Evolutionary conservation across 2,888 invertebrate species (phyloP).

Genomic region (Cheilosia vulpina): DNA sequence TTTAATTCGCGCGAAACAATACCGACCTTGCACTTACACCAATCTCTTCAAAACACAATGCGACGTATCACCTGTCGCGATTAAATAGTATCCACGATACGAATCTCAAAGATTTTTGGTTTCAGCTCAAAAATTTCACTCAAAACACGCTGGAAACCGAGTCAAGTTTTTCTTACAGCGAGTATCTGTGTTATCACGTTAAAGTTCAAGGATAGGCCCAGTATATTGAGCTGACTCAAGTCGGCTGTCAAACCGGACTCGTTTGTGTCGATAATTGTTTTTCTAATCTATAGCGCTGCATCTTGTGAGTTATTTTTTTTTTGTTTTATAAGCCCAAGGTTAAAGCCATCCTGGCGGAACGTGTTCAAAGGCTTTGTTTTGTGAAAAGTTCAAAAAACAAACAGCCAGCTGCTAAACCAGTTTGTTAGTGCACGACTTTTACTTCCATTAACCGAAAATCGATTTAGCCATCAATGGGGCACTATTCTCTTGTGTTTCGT

Average conservation of each 20-base stretch:
- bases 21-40: slow-evolving; percentile 56
- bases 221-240: slow-evolving; percentile 22
- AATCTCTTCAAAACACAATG: slow-evolving; percentile 31
- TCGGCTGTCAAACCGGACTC: slow-evolving; percentile 56
- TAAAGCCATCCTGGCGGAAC: slow-evolving; percentile 25
- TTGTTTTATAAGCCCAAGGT: background rate
- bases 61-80: slow-evolving; percentile 11
- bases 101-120: background rate
- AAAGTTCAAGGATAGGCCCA: slow-evolving; percentile 69
- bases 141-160: slow-evolving; percentile 36
- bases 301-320: background rate
- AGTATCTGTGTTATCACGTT: slow-evolving; percentile 4
- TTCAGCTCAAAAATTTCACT: slow-evolving; percentile 55
- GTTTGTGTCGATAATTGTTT: slow-evolving; percentile 7
- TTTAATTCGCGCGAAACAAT: slow-evolving; percentile 12
- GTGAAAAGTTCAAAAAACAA: background rate
- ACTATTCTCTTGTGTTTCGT: background rate
- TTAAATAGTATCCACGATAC: slow-evolving; percentile 23
- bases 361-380: background rate
- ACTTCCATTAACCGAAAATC: slow-evolving; percentile 53
- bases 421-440: slow-evolving; percentile 50
- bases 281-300: slow-evolving; percentile 7
- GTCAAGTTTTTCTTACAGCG: slow-evolving; percentile 13
- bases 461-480: slow-evolving; percentile 33
- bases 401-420: slow-evolving; percentile 32